Percentiles rank a stretch among this genome's conserved stretches.
Evolutionary conservation across 2,113 vertebrate species (phyloP).

Genomic region (Eira barbara): DNA sequence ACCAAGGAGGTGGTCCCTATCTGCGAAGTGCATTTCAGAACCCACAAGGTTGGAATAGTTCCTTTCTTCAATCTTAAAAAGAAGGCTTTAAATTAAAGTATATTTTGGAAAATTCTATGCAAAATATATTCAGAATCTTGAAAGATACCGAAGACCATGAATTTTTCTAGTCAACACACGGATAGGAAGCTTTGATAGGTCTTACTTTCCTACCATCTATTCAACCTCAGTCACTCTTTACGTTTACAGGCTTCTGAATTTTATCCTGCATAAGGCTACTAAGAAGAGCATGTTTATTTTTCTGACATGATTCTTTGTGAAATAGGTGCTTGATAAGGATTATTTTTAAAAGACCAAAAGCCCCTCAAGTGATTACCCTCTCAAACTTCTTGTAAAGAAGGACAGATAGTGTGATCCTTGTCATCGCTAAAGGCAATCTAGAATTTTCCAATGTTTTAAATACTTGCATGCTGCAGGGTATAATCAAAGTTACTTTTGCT

Average conservation of each 20-base stretch:
- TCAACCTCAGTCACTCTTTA: not conserved
- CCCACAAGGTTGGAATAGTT: not conserved
- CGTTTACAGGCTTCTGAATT: constrained; percentile 55
- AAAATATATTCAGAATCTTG: constrained; percentile 46
- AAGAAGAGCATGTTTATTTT: constrained; percentile 55
- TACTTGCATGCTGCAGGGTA: not conserved
- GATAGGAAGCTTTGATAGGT: not conserved
- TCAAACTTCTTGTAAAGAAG: constrained; percentile 55
- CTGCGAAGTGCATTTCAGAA: not conserved
- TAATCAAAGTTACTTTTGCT: constrained; percentile 28
- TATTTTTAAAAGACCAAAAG: constrained; percentile 70
- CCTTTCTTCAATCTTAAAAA: constrained; percentile 17
- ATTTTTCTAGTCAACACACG: constrained; percentile 1
- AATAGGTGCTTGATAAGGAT: constrained; percentile 64
- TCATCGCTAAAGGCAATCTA: not conserved
- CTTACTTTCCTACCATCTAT: not conserved
- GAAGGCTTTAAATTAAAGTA: constrained; percentile 50
- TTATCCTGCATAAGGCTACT: constrained; percentile 35
- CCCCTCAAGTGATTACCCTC: constrained; percentile 52
- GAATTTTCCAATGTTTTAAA: constrained; percentile 43
- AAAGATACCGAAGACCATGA: constrained; percentile 23
- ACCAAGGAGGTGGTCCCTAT: not conserved
- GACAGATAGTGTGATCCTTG: not conserved
- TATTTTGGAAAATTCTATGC: constrained; percentile 45
- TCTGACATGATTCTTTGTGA: constrained; percentile 58